These are phyloP conservation scores for Hippoglossus stenolepis DNA, from an alignment of 2,113 vertebrate genomes.

Conservation along the genomic window DNA sequence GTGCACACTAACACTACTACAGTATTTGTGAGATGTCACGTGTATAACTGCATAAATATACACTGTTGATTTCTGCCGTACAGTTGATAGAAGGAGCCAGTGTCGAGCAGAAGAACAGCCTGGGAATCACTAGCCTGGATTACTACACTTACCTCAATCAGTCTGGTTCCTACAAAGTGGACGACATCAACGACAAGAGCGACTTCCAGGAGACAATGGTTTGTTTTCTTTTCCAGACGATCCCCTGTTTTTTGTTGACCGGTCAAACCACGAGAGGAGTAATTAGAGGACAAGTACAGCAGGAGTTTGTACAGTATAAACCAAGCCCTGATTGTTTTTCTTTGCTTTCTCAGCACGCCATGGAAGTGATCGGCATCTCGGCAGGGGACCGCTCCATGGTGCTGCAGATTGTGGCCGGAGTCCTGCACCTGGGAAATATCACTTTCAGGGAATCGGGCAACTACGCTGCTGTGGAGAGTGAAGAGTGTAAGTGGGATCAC, in stretches of 20 bases:
- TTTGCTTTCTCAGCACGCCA: constrained; percentile 88
- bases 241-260: constrained; percentile 77
- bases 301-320: constrained; percentile 38
- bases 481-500: constrained; percentile 90
- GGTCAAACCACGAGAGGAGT: constrained; percentile 61
- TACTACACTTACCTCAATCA: constrained; percentile 97
- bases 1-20: no score
- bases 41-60: not conserved
- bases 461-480: constrained; percentile 95
- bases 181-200: constrained; percentile 95
- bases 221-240: constrained; percentile 51
- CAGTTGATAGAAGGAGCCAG: constrained; percentile 96
- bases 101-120: constrained; percentile 88
- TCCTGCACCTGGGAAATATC: constrained; percentile 96
- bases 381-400: constrained; percentile 88
- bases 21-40: not conserved
- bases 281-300: constrained; percentile 62
- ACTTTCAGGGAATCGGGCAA: constrained; percentile 96
- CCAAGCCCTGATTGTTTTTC: constrained; percentile 21
- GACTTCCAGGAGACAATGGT: constrained; percentile 97
- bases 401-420: constrained; percentile 94
- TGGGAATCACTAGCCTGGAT: constrained; percentile 95
- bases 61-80: constrained; percentile 1
- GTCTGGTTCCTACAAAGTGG: constrained; percentile 96
- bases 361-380: constrained; percentile 96